Evolutionary conservation across 2,113 vertebrate genomes (phyloP).

Genomic region (Nansenia antarctica): DNA sequence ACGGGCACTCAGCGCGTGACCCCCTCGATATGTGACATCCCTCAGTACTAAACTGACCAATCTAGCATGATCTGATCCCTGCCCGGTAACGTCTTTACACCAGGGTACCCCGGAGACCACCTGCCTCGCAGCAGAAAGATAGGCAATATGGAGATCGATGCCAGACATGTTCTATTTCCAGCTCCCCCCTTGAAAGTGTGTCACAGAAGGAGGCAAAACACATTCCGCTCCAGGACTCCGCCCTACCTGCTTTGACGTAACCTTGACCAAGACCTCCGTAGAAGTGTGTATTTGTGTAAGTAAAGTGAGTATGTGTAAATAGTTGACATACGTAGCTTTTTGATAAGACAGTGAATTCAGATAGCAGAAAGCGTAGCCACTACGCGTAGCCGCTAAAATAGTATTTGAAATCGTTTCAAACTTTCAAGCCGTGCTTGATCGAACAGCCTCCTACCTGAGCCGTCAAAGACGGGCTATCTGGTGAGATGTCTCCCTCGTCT

Average conservation of each 20-base stretch:
- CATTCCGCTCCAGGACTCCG: conserved; percentile 16
- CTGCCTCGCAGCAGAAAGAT: conserved; percentile 16
- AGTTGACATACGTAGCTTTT: too few relatives aligned
- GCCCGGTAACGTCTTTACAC: conserved; percentile 68
- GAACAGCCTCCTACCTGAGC: too few relatives aligned
- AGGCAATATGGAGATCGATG: conserved; percentile 66
- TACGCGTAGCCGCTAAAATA: too few relatives aligned
- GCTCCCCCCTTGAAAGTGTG: conserved; percentile 54
- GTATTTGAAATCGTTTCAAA: too few relatives aligned
- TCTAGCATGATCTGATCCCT: conserved; percentile 74
- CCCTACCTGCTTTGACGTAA: conserved; percentile 11
- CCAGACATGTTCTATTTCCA: conserved; percentile 51
- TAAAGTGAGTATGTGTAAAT: not conserved
- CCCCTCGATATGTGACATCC: conserved; percentile 48
- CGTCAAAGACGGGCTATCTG: too few relatives aligned
- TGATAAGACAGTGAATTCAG: too few relatives aligned
- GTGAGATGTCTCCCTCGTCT: too few relatives aligned
- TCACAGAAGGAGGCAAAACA: conserved; percentile 45
- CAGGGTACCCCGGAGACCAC: conserved; percentile 40
- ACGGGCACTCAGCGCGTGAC: conserved; percentile 77
- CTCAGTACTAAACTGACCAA: conserved; percentile 45
- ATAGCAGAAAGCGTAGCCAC: too few relatives aligned
- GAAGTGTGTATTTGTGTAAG: too few relatives aligned
- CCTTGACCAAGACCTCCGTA: conserved; percentile 13
- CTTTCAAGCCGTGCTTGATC: too few relatives aligned